Evolutionary conservation across 2,113 vertebrate genomes (phyloP), one percentile per base, ranked within the genome.

Genomic region (Podarcis cretensis): DNA sequence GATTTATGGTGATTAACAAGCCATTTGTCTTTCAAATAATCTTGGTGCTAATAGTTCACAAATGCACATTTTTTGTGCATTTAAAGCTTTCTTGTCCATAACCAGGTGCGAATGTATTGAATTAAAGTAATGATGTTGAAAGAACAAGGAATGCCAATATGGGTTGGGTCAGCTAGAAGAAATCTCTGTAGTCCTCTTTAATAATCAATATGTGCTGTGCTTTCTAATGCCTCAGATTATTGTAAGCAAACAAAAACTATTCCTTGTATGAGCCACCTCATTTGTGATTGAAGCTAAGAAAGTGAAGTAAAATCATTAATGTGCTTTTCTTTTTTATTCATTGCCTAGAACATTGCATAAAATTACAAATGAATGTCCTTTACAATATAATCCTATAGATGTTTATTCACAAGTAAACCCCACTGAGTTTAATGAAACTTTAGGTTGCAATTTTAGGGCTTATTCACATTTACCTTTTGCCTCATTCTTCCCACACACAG

Each of bases 1-100:
- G 57, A 77, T 30, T 85, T 43, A 8, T 65, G 35, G 23, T 43
- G 25, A 66, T n/a, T 30, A 86, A 27, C 14, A 77, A 21, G 8
- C 9, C 16, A 84, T 74, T 84, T 84, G 43, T 74, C 30, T 57
- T 74, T 35, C 43, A 84, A 57, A 73, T 74, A 84, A 84, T 84
- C 30, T 73, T 84, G 23, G 27, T 71, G 66, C 66, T 54, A 71
- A 35, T 12, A 73, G 3, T 84, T n/a, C 37, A 12, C 32, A 35
- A 16, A 54, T 54, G 27, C 43, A 80, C 2, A 20, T 57, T n/a
- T 80, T 80, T 80, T 75, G 37, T 35, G 10, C 69, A 68, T 54
- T 84, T 74, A 84, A 75, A 59, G n/a, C 20, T 25, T 74, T 59
- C 21, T 35, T 74, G 40, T 54, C 21, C 48, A 84, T 59, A 74